Conservation (phyloP, 35 echinoderm and acorn worm genomes). For the Chiridota heheva region DNA sequence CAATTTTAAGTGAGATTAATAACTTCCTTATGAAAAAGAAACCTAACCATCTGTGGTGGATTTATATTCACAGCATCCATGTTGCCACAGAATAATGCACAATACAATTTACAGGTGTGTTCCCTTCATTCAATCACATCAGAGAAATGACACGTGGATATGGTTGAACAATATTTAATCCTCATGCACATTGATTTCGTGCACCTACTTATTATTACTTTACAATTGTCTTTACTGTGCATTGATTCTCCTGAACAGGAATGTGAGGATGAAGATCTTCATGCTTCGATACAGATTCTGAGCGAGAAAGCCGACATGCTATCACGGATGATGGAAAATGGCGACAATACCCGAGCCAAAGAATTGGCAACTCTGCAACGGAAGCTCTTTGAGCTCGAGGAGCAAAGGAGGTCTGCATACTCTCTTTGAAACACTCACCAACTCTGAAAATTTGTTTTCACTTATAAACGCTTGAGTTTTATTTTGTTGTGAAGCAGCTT, state of each 20-base stretch:
- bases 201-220: neutral
- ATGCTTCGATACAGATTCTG: conserved; percentile 83
- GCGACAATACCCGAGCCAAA: no score
- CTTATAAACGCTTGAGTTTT: no score
- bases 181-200: neutral
- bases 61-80: neutral
- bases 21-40: no score
- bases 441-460: no score
- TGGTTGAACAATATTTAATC: neutral
- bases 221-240: neutral
- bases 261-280: conserved; percentile 71
- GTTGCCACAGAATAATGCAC: neutral
- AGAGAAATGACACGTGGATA: neutral
- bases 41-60: no score
- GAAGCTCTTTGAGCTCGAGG: no score
- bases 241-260: conserved; percentile 44
- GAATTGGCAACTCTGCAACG: no score
- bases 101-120: neutral
- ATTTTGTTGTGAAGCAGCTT: no score
- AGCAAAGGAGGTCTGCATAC: no score
- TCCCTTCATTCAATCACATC: neutral
- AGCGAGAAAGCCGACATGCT: conserved; percentile 63
- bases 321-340: no score
- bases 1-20: no score
- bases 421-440: no score